phyloP scores from a whole-genome alignment of 2,797 vertebrate genomes.

The Amphiprion clarkii region DNA sequence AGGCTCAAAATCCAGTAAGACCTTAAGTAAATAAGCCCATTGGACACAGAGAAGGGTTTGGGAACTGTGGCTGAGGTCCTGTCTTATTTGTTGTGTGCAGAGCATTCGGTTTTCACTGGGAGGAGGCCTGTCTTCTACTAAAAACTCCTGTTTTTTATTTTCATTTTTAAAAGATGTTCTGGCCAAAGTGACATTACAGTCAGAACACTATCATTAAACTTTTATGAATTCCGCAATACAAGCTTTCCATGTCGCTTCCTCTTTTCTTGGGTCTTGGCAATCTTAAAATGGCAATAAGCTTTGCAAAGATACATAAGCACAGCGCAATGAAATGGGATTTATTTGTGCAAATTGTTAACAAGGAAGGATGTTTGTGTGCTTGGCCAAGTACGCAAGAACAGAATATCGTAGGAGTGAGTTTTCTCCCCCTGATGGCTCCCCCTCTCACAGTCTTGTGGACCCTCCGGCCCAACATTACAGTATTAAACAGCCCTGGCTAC shows the following conservation, averaged over 20 bases:
- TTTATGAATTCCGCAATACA: conserved; percentile 61
- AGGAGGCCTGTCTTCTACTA: conserved; percentile 49
- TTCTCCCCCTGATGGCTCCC: conserved; percentile 33
- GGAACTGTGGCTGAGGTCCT: conserved; percentile 71
- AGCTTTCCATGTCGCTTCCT: conserved; percentile 39
- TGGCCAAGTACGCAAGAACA: conserved; percentile 35
- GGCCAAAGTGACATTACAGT: conserved; percentile 60
- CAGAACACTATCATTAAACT: conserved; percentile 68
- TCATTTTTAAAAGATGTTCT: conserved; percentile 38
- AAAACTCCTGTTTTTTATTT: conserved; percentile 33
- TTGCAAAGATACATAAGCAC: conserved; percentile 24
- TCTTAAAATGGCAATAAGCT: conserved; percentile 49
- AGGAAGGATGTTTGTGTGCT: conserved; percentile 39
- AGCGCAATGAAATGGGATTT: conserved; percentile 81
- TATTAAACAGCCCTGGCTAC: conserved; percentile 80
- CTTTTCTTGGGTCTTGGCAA: conserved; percentile 41
- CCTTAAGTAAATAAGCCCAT: conserved; percentile 85
- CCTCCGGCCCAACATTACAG: conserved; percentile 76
- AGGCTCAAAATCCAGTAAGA: conserved; percentile 82
- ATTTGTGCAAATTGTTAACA: conserved; percentile 63
- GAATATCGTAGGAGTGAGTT: conserved; percentile 44
- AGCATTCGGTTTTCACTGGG: conserved; percentile 60
- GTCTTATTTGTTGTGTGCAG: conserved; percentile 75
- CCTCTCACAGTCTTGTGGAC: conserved; percentile 83
- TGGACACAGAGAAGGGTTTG: conserved; percentile 80